Evolutionary conservation across 2,797 vertebrate genomes (phyloP).

Genomic region (Spinus olivaceus): DNA sequence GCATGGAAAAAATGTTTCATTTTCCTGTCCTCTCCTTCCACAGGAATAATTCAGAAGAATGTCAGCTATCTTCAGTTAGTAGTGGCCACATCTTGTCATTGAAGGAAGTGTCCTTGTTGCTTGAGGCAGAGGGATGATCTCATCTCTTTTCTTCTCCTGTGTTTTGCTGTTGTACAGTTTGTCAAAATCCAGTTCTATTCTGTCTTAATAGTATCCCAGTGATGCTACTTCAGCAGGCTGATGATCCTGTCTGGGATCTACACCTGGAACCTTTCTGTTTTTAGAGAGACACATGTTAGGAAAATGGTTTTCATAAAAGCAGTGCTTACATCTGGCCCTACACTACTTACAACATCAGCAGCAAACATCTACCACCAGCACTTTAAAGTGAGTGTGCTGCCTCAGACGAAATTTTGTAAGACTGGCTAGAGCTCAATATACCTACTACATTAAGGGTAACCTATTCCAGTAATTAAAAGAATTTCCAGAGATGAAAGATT

Average conservation of each 20-base stretch:
- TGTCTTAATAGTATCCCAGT: background rate
- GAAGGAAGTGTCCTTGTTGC: background rate
- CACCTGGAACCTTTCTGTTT: background rate
- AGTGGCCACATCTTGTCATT: background rate
- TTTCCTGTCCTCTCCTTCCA: background rate
- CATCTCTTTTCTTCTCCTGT: background rate
- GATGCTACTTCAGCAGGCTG: background rate
- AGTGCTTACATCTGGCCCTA: background rate
- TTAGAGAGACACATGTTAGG: background rate
- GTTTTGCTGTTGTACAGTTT: background rate
- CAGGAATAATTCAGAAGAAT: background rate
- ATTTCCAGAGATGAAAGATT: background rate
- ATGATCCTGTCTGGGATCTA: background rate
- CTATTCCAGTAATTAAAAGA: conserved; percentile 3
- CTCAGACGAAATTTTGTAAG: background rate
- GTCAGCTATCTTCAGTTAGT: background rate
- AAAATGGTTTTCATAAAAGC: background rate
- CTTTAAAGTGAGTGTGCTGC: background rate
- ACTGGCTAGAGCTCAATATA: background rate
- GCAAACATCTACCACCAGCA: background rate
- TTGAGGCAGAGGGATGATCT: background rate
- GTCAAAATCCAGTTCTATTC: background rate
- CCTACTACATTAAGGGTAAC: background rate
- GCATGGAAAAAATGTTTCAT: background rate
- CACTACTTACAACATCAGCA: background rate